These are phyloP conservation scores for Bruchidius siliquastri DNA, from an alignment of 2,888 invertebrate genomes.

Conservation along the genomic window DNA sequence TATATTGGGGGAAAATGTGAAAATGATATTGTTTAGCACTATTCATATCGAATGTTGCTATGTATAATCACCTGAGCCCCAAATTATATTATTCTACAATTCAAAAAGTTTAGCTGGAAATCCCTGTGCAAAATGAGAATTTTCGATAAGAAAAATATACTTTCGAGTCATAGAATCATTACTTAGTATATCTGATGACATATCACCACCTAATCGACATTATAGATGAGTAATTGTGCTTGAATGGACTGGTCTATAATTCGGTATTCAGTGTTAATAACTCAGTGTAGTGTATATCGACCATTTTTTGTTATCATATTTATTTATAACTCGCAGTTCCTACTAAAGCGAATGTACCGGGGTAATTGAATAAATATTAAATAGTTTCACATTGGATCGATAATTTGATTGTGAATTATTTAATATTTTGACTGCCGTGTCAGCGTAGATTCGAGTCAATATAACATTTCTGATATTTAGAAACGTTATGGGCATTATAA, in stretches of 20 bases:
- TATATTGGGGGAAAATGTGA: too few relatives aligned
- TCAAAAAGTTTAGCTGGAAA: too few relatives aligned
- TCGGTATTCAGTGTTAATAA: background rate
- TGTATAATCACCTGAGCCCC: too few relatives aligned
- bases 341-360: background rate
- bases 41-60: too few relatives aligned
- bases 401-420: background rate
- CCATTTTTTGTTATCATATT: background rate
- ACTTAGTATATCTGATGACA: too few relatives aligned
- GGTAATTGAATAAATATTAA: background rate
- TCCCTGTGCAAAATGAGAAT: too few relatives aligned
- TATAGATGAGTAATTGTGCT: too few relatives aligned
- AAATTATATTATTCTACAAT: too few relatives aligned
- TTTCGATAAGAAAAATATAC: too few relatives aligned
- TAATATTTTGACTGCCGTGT: background rate
- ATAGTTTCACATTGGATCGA: background rate
- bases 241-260: background rate
- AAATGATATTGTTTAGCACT: too few relatives aligned
- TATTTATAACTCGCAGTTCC: background rate
- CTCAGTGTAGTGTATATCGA: background rate
- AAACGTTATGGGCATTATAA: background rate
- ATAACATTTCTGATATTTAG: background rate
- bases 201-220: too few relatives aligned
- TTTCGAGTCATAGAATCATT: too few relatives aligned
- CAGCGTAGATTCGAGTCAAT: background rate